Percentiles rank a stretch among this genome's conserved stretches.
These are phyloP conservation scores for Pseudorhombus dupliciocellatus DNA, from an alignment of 2,113 vertebrate species.

Conservation along the genomic window DNA sequence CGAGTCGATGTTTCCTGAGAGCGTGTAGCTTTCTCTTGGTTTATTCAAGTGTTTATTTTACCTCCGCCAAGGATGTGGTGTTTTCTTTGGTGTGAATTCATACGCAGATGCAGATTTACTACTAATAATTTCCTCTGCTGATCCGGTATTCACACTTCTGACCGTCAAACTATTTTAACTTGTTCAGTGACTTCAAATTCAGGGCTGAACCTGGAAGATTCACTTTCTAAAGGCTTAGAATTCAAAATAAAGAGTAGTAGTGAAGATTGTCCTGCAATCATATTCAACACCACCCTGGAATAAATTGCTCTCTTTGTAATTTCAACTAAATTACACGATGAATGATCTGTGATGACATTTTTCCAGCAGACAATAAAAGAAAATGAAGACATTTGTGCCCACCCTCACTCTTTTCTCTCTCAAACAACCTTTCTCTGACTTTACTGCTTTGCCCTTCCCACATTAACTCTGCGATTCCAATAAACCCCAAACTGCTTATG, in stretches of 20 bases:
- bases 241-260: not conserved
- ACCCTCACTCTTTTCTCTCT: too few relatives aligned
- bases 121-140: too few relatives aligned
- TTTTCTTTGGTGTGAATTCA: too few relatives aligned
- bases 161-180: too few relatives aligned
- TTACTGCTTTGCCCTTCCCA: not conserved
- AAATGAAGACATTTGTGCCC: not conserved
- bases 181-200: not conserved
- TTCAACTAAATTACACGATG: too few relatives aligned
- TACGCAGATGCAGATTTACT: not conserved
- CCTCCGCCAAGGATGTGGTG: too few relatives aligned
- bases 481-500: not conserved
- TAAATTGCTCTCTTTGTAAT: too few relatives aligned
- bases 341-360: too few relatives aligned
- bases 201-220: too few relatives aligned
- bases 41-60: not conserved
- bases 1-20: conserved; percentile 24
- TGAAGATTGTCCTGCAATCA: too few relatives aligned
- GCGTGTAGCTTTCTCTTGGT: not conserved
- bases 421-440: not conserved
- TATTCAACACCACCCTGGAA: not conserved
- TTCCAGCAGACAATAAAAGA: not conserved
- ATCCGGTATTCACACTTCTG: too few relatives aligned
- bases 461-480: not conserved
- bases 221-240: too few relatives aligned